These are phyloP conservation scores for Radopholus similis DNA, from an alignment of 1,140 invertebrate species.

Conservation along the genomic window DNA sequence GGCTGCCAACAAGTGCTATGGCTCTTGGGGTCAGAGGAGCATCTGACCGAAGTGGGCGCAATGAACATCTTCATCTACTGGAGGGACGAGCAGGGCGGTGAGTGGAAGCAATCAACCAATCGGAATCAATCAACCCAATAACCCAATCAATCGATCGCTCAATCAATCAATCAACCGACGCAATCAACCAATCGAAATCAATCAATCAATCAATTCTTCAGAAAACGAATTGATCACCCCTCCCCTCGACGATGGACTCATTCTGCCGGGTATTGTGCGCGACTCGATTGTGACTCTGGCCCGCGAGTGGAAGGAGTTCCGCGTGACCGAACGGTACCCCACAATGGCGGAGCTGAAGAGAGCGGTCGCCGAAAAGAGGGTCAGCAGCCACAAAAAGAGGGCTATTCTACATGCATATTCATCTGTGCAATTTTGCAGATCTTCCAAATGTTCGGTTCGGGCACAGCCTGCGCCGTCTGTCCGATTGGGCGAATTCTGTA, in stretches of 20 bases:
- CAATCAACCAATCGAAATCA: neutral
- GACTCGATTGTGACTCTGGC: slow-evolving; percentile 78
- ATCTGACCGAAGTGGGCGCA: slow-evolving; percentile 92
- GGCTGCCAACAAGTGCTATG: slow-evolving; percentile 93
- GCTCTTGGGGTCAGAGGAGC: slow-evolving; percentile 87
- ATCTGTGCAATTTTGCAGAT: slow-evolving; percentile 50
- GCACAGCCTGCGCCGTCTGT: slow-evolving; percentile 55
- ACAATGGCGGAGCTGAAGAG: slow-evolving; percentile 79
- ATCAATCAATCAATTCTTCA: slow-evolving; percentile 60
- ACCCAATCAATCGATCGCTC: neutral
- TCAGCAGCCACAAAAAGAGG: slow-evolving; percentile 59
- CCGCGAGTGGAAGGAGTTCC: slow-evolving; percentile 76
- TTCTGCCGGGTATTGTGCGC: slow-evolving; percentile 86
- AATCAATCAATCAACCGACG: neutral
- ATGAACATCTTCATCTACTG: slow-evolving; percentile 95
- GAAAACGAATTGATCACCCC: slow-evolving; percentile 87
- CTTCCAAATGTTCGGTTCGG: slow-evolving; percentile 51
- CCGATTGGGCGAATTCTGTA: slow-evolving; percentile 60
- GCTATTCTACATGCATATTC: neutral
- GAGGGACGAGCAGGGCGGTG: slow-evolving; percentile 83
- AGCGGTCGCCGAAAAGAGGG: slow-evolving; percentile 75
- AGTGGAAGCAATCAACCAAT: slow-evolving; percentile 33
- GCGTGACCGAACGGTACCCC: slow-evolving; percentile 75
- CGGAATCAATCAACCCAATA: neutral
- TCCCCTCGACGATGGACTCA: slow-evolving; percentile 70